Conservation (phyloP, 1,140 invertebrate species). For the Hirudo medicinalis region DNA sequence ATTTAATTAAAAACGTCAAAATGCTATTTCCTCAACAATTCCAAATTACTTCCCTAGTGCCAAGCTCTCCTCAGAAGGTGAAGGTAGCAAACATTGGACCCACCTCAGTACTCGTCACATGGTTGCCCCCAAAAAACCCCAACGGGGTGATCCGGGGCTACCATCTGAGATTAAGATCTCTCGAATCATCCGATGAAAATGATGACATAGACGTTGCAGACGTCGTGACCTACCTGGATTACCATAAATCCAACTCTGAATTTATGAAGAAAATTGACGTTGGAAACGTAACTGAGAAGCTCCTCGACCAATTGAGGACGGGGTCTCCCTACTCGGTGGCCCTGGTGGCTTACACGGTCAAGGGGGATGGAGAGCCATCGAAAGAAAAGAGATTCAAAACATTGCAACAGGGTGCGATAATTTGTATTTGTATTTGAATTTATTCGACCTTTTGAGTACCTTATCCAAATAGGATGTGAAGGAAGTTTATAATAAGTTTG, state of each 20-base stretch:
- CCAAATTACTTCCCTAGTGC: slow-evolving; percentile 54
- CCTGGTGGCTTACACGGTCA: slow-evolving; percentile 80
- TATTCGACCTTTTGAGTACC: no score
- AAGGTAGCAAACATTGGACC: slow-evolving; percentile 73
- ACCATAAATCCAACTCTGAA: neutral
- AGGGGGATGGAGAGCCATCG: slow-evolving; percentile 82
- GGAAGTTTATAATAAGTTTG: no score
- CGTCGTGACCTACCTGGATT: neutral
- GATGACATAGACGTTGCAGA: neutral
- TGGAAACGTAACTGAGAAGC: slow-evolving; percentile 50
- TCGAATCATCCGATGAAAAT: slow-evolving; percentile 32
- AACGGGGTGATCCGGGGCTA: slow-evolving; percentile 94
- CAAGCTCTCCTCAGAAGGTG: slow-evolving; percentile 83
- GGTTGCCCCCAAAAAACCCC: slow-evolving; percentile 77
- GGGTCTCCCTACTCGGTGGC: slow-evolving; percentile 68
- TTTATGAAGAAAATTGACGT: neutral
- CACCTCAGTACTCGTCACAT: slow-evolving; percentile 74
- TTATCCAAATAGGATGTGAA: no score
- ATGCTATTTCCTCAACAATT: no score
- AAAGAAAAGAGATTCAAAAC: slow-evolving; percentile 66
- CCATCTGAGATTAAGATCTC: slow-evolving; percentile 81
- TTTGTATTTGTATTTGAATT: no score
- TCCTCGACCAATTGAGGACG: slow-evolving; percentile 74
- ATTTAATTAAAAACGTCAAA: no score
- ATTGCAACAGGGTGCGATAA: slow-evolving; percentile 57